Conservation (phyloP, 2,113 vertebrate genomes). For the Hyla sarda region DNA sequence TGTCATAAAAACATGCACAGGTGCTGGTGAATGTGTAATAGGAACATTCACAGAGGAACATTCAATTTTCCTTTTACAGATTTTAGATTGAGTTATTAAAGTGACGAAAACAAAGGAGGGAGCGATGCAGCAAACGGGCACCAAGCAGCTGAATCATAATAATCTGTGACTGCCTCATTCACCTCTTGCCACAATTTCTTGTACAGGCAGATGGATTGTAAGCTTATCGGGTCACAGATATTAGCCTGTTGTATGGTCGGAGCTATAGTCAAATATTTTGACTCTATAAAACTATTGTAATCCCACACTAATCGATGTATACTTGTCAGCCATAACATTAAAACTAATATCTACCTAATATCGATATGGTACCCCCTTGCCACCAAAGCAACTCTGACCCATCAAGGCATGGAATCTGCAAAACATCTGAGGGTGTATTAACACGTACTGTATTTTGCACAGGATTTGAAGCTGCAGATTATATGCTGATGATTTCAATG, state of each 20-base stretch:
- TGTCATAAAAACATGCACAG: conserved; percentile 16
- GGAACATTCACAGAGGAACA: neutral
- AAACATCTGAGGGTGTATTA: no score
- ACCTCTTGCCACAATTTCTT: neutral
- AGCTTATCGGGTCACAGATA: neutral
- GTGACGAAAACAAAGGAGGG: conserved; percentile 16
- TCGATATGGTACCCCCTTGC: no score
- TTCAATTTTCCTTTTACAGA: conserved; percentile 32
- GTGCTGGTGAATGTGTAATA: neutral
- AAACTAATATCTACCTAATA: no score
- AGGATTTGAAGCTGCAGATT: no score
- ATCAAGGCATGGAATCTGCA: no score
- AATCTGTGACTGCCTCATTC: neutral
- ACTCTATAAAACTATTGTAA: neutral
- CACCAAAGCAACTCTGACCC: no score
- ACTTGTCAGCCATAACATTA: no score
- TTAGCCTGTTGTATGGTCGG: no score
- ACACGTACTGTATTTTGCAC: no score
- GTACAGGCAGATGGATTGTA: neutral
- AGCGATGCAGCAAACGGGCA: neutral
- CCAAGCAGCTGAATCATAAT: neutral
- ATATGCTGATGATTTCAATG: no score
- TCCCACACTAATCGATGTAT: neutral
- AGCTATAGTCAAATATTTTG: neutral
- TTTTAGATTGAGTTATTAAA: conserved; percentile 15